These are phyloP conservation scores for Mystacornis crossleyi DNA, from an alignment of 2,113 vertebrate species.

Conservation along the genomic window DNA sequence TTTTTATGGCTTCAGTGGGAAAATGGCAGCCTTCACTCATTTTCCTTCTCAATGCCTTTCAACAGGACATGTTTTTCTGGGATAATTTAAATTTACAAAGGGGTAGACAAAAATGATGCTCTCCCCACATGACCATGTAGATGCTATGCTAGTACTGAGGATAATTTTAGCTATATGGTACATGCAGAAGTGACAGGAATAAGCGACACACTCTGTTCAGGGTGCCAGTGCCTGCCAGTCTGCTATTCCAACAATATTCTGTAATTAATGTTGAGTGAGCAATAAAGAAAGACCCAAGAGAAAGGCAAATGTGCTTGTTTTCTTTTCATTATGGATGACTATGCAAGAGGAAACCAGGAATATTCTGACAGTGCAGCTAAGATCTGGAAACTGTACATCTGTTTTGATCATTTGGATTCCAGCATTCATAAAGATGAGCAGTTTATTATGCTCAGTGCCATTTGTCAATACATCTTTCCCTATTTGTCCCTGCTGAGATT, in stretches of 20 bases:
- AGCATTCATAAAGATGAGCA: conserved; percentile 67
- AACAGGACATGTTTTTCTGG: not conserved
- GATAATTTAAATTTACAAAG: not conserved
- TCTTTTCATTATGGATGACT: conserved; percentile 68
- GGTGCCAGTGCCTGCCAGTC: conserved; percentile 35
- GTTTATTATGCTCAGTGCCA: conserved; percentile 70
- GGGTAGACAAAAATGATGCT: not conserved
- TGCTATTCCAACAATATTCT: conserved; percentile 62
- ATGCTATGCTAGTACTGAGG: not conserved
- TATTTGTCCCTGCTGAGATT: conserved; percentile 71
- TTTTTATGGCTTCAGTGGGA: not conserved
- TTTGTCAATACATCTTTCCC: conserved; percentile 70
- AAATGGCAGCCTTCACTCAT: conserved; percentile 13
- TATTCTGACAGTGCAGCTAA: conserved; percentile 66
- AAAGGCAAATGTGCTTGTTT: conserved; percentile 69
- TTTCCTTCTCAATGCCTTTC: not conserved
- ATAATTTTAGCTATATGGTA: conserved; percentile 6
- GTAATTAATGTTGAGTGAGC: conserved; percentile 72
- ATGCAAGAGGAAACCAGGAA: conserved; percentile 56
- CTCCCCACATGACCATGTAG: not conserved
- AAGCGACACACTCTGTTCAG: not conserved
- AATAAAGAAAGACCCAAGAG: conserved; percentile 67
- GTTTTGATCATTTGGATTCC: conserved; percentile 71
- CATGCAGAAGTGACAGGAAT: not conserved
- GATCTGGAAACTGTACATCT: conserved; percentile 71